Conservation (phyloP, 2,797 vertebrate species). For the Pagetopsis macropterus region DNA sequence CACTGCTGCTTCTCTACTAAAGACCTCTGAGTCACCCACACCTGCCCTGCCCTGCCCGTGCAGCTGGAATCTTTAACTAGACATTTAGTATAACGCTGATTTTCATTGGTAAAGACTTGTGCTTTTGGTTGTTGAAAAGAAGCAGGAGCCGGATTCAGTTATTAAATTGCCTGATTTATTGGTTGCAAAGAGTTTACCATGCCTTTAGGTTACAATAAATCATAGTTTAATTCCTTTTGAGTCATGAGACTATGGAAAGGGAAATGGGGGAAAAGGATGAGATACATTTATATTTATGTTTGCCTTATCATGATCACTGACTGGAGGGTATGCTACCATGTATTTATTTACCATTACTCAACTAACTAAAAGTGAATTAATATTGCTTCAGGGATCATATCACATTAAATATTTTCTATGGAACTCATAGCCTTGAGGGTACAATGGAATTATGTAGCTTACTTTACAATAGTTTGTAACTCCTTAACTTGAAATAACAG, state of each 20-base stretch:
- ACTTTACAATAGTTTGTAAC: neutral
- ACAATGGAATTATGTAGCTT: neutral
- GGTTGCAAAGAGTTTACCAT: neutral
- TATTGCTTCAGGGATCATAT: neutral
- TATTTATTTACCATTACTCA: slow-evolving; percentile 6
- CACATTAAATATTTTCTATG: neutral
- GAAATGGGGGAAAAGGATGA: neutral
- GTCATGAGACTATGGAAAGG: neutral
- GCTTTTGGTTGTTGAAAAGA: slow-evolving; percentile 18
- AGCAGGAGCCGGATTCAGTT: neutral
- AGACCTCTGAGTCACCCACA: slow-evolving; percentile 44
- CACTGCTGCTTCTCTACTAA: slow-evolving; percentile 23
- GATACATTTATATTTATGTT: neutral
- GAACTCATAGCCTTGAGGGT: slow-evolving; percentile 15
- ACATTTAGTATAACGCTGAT: too few relatives aligned
- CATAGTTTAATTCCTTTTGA: slow-evolving; percentile 4
- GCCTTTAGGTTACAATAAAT: slow-evolving; percentile 14
- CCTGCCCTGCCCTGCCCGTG: slow-evolving; percentile 18
- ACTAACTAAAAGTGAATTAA: slow-evolving; percentile 12
- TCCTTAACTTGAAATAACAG: neutral
- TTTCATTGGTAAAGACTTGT: neutral
- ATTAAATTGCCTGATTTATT: slow-evolving; percentile 8
- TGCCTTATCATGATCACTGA: neutral
- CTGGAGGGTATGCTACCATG: neutral
- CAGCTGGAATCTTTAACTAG: slow-evolving; percentile 26